Evolutionary conservation across 1,140 invertebrate species (phyloP).

Genomic region (Mycetomoellerius zeteki): DNA sequence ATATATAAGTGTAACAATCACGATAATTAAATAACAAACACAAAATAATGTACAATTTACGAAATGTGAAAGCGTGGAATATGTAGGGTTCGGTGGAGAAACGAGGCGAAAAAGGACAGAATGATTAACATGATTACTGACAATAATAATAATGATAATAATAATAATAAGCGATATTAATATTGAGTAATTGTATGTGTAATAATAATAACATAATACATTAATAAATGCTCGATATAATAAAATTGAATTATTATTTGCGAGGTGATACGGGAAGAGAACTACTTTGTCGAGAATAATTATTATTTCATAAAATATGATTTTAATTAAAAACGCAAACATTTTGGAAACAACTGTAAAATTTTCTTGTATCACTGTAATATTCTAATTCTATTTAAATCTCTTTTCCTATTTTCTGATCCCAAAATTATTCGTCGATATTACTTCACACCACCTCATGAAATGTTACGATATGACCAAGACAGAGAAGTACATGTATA

Average conservation of each 20-base stretch:
- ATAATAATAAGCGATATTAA: constrained; percentile 67
- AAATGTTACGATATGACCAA: constrained; percentile 39
- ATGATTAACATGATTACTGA: constrained; percentile 57
- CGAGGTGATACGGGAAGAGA: constrained; percentile 45
- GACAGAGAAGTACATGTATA: constrained; percentile 30
- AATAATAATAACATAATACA: constrained; percentile 66
- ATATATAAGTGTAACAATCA: constrained; percentile 78
- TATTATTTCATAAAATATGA: background rate
- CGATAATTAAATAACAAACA: constrained; percentile 83
- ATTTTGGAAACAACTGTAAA: constrained; percentile 41
- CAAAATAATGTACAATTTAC: constrained; percentile 69
- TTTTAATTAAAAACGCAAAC: constrained; percentile 20
- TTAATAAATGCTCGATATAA: constrained; percentile 56
- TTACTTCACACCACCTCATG: constrained; percentile 13
- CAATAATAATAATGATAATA: constrained; percentile 58
- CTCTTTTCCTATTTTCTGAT: background rate
- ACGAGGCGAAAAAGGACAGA: constrained; percentile 33
- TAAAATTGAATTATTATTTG: constrained; percentile 72
- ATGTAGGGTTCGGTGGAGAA: constrained; percentile 30
- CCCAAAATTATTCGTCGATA: background rate
- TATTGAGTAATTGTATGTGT: constrained; percentile 34
- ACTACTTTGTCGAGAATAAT: constrained; percentile 29
- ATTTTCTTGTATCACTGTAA: constrained; percentile 27
- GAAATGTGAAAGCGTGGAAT: constrained; percentile 46
- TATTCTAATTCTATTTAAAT: background rate